Conservation (phyloP, 1,140 invertebrate genomes). For the Macrotrachela quadricornifera region DNA sequence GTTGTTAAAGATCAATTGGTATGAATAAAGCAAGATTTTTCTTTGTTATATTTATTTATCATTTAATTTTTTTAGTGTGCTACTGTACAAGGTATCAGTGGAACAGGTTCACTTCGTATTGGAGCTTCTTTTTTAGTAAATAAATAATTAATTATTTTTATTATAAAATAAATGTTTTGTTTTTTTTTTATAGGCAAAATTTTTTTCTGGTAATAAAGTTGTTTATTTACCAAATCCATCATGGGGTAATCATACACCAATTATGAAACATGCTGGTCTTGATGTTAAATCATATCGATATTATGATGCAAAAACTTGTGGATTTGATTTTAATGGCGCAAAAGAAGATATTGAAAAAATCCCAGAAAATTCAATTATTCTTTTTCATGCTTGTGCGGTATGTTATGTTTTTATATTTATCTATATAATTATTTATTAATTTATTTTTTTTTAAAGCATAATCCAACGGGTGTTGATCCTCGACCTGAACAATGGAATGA, state of each 20-base stretch:
- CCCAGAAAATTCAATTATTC: slow-evolving; percentile 68
- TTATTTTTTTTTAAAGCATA: slow-evolving; percentile 41
- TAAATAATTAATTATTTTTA: slow-evolving; percentile 8
- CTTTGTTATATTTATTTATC: not conserved
- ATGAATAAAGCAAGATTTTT: slow-evolving; percentile 12
- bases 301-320: slow-evolving; percentile 81
- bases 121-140: slow-evolving; percentile 65
- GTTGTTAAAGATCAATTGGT: slow-evolving; percentile 54
- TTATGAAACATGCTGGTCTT: slow-evolving; percentile 63
- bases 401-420: too few species aligned
- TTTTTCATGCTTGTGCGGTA: slow-evolving; percentile 78
- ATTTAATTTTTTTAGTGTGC: slow-evolving; percentile 38
- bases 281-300: slow-evolving; percentile 75
- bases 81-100: slow-evolving; percentile 70
- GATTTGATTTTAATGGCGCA: slow-evolving; percentile 73
- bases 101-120: slow-evolving; percentile 80
- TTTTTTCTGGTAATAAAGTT: slow-evolving; percentile 58
- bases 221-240: slow-evolving; percentile 81
- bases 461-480: slow-evolving; percentile 75
- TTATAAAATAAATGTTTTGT: slow-evolving; percentile 3
- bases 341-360: slow-evolving; percentile 83
- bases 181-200: slow-evolving; percentile 33
- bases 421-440: too few species aligned
- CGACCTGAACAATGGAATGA: slow-evolving; percentile 65
- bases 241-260: slow-evolving; percentile 89